These are phyloP conservation scores for Ceyx erithaca DNA, from an alignment of 2,797 vertebrate genomes.

Conservation along the genomic window DNA sequence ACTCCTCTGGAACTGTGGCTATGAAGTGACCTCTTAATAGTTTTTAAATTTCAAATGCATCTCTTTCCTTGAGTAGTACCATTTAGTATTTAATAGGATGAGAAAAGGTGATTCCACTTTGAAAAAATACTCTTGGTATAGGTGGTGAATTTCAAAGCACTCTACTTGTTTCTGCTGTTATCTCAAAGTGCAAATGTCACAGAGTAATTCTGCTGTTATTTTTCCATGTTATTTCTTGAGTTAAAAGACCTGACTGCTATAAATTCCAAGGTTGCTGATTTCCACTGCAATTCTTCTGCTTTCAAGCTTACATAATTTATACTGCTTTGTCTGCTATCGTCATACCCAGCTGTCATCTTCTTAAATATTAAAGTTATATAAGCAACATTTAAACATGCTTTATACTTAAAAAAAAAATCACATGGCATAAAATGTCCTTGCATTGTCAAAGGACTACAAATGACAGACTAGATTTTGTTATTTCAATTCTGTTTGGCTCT, in stretches of 20 bases:
- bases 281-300: background rate
- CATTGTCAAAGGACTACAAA: constrained; percentile 54
- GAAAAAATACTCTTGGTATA: constrained; percentile 19
- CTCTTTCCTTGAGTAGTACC: background rate
- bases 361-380: constrained; percentile 70
- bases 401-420: constrained; percentile 50
- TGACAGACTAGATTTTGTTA: background rate
- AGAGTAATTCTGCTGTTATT: constrained; percentile 60
- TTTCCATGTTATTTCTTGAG: constrained; percentile 43
- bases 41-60: background rate
- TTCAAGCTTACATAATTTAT: constrained; percentile 71
- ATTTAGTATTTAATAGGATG: constrained; percentile 20
- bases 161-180: constrained; percentile 10
- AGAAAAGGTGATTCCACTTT: constrained; percentile 30
- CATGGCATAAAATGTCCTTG: constrained; percentile 3
- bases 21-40: background rate
- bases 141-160: constrained; percentile 61
- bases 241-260: constrained; percentile 57
- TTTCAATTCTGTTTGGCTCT: constrained; percentile 45
- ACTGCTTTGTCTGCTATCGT: constrained; percentile 56
- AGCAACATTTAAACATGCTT: constrained; percentile 51
- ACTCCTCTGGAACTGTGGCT: background rate
- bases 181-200: constrained; percentile 38
- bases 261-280: constrained; percentile 62
- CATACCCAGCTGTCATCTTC: constrained; percentile 48